These are phyloP conservation scores for Gallinago stenura DNA, from an alignment of 2,797 vertebrate species.

Conservation along the genomic window DNA sequence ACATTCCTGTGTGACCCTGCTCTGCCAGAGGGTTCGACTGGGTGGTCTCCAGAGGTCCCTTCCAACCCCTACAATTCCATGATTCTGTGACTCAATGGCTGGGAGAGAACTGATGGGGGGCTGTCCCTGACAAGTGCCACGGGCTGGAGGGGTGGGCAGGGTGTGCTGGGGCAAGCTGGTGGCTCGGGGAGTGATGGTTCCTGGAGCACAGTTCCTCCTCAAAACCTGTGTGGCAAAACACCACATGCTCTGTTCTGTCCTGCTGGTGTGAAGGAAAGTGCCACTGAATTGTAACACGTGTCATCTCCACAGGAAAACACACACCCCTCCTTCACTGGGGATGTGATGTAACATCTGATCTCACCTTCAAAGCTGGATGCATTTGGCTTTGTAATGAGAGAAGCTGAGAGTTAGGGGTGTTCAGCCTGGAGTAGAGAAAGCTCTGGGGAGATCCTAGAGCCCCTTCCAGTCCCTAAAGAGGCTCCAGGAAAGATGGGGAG, in stretches of 20 bases:
- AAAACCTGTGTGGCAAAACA: background rate
- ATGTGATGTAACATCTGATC: no score
- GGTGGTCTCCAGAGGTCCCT: no score
- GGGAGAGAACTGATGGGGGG: background rate
- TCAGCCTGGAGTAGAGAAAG: background rate
- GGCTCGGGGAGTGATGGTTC: accelerated
- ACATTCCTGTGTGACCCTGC: no score
- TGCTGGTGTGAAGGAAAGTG: no score
- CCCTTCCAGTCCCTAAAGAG: background rate
- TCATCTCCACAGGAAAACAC: no score
- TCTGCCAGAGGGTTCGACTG: no score
- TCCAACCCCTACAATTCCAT: no score
- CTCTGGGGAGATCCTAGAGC: background rate
- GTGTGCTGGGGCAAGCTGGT: background rate
- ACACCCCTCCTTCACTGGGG: no score
- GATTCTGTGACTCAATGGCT: background rate
- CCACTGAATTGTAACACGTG: no score
- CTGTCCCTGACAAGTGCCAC: background rate
- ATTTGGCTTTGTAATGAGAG: background rate
- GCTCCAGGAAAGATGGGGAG: background rate
- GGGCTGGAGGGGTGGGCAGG: background rate
- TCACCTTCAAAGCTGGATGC: background rate
- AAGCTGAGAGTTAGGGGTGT: background rate
- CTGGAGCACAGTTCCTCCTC: background rate
- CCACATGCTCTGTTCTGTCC: no score